Percentiles rank a stretch among this genome's conserved stretches.
Evolutionary conservation across 2,797 vertebrate species (phyloP).

Genomic region (Novumbra hubbsi): DNA sequence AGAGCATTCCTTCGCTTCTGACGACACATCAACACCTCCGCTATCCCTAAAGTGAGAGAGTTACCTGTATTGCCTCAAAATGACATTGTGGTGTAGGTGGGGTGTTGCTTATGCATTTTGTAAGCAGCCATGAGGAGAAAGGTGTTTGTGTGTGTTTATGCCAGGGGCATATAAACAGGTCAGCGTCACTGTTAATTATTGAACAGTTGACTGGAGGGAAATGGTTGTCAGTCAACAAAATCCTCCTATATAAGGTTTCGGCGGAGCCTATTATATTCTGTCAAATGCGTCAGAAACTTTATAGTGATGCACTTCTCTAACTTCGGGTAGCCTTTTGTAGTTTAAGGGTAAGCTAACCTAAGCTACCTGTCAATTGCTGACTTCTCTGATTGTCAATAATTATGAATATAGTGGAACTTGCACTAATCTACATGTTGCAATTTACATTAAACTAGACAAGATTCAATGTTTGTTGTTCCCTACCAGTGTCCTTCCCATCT

Average conservation of each 20-base stretch:
- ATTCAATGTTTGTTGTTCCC: neutral
- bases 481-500: conserved; percentile 68
- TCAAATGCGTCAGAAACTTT: neutral
- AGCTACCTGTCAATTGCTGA: neutral
- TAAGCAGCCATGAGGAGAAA: neutral
- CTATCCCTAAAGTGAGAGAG: conserved; percentile 77
- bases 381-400: neutral
- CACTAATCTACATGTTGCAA: neutral
- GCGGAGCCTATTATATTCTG: neutral
- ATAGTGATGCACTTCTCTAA: neutral
- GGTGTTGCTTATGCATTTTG: conserved; percentile 12
- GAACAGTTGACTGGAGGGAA: neutral
- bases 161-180: conserved; percentile 13
- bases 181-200: conserved; percentile 18
- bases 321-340: neutral
- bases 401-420: neutral
- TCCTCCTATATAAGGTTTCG: neutral
- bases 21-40: conserved; percentile 88
- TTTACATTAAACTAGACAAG: neutral
- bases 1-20: conserved; percentile 84
- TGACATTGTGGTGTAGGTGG: neutral
- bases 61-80: neutral
- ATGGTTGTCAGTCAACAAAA: conserved; percentile 1
- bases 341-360: neutral
- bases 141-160: neutral